A percentile compares a stretch with the other conserved stretches of the same genome.
Conservation (phyloP, 1,140 invertebrate genomes). For the Sycophaga agraensis region DNA sequence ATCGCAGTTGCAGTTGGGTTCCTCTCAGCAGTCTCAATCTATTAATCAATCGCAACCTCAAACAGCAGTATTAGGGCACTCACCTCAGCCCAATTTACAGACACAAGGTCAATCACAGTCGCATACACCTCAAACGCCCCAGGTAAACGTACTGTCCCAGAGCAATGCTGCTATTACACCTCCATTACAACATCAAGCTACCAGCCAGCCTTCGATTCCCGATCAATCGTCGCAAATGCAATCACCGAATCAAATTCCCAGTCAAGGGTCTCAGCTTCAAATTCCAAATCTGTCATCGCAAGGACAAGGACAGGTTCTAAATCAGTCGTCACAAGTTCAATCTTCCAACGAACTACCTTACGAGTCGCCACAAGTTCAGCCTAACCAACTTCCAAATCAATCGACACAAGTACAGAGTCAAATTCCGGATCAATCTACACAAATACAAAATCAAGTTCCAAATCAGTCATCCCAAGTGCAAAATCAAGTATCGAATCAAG, state of each 20-base stretch:
- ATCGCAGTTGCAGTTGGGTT: slow-evolving; percentile 31
- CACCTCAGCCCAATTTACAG: slow-evolving; percentile 22
- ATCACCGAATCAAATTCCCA: slow-evolving; percentile 4
- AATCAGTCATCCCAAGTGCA: slow-evolving; percentile 23
- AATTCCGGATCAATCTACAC: slow-evolving; percentile 14
- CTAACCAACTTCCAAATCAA: slow-evolving; percentile 12
- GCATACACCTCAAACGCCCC: slow-evolving; percentile 39
- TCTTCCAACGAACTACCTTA: background rate
- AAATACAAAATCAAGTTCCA: slow-evolving; percentile 5
- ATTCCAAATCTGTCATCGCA: slow-evolving; percentile 16
- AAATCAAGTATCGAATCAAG: slow-evolving; percentile 14
- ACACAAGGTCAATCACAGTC: slow-evolving; percentile 20
- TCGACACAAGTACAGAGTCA: slow-evolving; percentile 9
- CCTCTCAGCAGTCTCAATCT: slow-evolving; percentile 32
- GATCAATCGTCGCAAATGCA: slow-evolving; percentile 42
- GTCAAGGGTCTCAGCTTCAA: slow-evolving; percentile 23
- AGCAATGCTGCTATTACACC: slow-evolving; percentile 33
- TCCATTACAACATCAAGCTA: slow-evolving; percentile 34
- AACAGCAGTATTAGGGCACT: slow-evolving; percentile 34
- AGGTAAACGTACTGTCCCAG: slow-evolving; percentile 43
- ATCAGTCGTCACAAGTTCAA: slow-evolving; percentile 6
- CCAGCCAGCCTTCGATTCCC: slow-evolving; percentile 37
- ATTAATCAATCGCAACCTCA: slow-evolving; percentile 18
- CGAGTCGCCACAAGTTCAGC: background rate
- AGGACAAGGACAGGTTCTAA: slow-evolving; percentile 5